Evolutionary conservation across 2,113 vertebrate genomes (phyloP).

Genomic region (chimpanzee (Pan troglodytes)): NHGRI_mPanTro3-v2.1_pri NC_072401.2:161923001-161923500

Average conservation of each 20-base stretch:
- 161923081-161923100: not conserved
- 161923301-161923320: not conserved
- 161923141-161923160: not conserved
- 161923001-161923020: not conserved
- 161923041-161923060: not conserved
- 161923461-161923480: slow-evolving; percentile 42
- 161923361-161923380: not conserved
- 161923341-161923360: not conserved
- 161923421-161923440: slow-evolving; percentile 56
- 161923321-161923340: not conserved
- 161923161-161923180: not conserved
- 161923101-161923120: not conserved
- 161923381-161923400: not conserved
- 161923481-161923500: slow-evolving; percentile 47
- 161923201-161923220: not conserved
- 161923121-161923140: not conserved
- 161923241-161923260: not conserved
- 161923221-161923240: not conserved
- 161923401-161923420: not conserved
- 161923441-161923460: not conserved
- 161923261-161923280: not conserved
- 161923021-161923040: not conserved
- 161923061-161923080: too few relatives aligned
- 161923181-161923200: not conserved
- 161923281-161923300: not conserved